Evolutionary conservation across 2,113 vertebrate species (phyloP).

Genomic region (Siniperca chuatsi): DNA sequence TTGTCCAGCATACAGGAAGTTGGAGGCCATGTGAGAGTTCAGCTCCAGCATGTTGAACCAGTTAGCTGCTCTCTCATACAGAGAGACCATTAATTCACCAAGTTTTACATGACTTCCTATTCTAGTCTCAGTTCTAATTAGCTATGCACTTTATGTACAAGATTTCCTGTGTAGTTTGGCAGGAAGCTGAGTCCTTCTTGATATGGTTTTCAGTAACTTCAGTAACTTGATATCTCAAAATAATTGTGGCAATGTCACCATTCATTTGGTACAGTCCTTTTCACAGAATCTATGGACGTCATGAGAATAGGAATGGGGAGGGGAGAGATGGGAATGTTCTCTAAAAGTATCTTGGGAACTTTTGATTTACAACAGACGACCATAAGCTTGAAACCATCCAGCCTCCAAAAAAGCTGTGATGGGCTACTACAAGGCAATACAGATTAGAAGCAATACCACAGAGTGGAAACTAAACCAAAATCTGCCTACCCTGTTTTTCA

Average conservation of each 20-base stretch:
- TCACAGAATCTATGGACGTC: not conserved
- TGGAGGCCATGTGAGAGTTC: constrained; percentile 41
- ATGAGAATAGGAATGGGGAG: not conserved
- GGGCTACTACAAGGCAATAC: not conserved
- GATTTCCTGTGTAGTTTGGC: constrained; percentile 44
- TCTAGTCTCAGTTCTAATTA: constrained; percentile 46
- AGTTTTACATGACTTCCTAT: constrained; percentile 24
- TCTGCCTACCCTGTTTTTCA: not conserved
- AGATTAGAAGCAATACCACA: not conserved
- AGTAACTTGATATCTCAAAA: constrained; percentile 23
- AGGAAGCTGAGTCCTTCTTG: constrained; percentile 21
- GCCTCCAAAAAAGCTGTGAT: not conserved
- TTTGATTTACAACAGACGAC: not conserved
- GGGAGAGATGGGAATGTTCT: not conserved
- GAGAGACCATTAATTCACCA: constrained; percentile 15
- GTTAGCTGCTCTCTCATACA: constrained; percentile 19
- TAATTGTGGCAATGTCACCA: not conserved
- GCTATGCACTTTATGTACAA: constrained; percentile 5
- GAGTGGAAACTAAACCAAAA: not conserved
- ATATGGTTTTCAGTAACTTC: constrained; percentile 32
- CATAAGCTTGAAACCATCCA: not conserved
- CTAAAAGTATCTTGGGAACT: not conserved
- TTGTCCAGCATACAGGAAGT: constrained; percentile 48
- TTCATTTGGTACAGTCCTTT: not conserved
- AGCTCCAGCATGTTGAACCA: constrained; percentile 38